phyloP scores from a whole-genome alignment of 2,888 invertebrate species.

The Pachycephus smyrnensis region DNA sequence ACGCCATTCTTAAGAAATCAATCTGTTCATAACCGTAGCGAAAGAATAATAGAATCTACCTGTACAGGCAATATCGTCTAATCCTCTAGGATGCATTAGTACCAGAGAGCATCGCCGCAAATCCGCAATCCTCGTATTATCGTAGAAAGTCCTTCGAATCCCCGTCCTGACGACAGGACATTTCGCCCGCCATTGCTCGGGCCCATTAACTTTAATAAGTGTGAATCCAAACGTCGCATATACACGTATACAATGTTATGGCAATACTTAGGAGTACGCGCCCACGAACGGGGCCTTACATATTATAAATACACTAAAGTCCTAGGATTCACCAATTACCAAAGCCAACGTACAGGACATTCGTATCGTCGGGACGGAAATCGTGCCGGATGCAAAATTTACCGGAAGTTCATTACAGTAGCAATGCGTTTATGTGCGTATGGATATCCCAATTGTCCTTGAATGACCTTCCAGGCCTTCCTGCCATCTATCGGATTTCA shows the following conservation, averaged over 20 bases:
- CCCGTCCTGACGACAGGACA: not conserved
- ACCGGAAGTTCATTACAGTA: not conserved
- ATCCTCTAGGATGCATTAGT: constrained; percentile 8
- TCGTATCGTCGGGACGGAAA: not conserved
- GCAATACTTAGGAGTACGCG: constrained; percentile 48
- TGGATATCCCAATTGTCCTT: not conserved
- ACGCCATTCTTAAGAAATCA: not conserved
- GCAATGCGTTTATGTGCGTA: not conserved
- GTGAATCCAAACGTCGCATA: constrained; percentile 55
- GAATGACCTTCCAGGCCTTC: not conserved
- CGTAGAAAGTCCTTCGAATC: not conserved
- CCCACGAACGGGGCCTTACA: constrained; percentile 20
- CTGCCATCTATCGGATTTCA: not conserved
- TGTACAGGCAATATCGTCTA: not conserved
- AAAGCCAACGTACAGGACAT: constrained; percentile 51
- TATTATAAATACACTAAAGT: constrained; percentile 51
- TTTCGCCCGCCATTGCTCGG: not conserved
- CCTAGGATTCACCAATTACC: constrained; percentile 61
- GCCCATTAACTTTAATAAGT: constrained; percentile 63
- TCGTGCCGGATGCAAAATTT: not conserved
- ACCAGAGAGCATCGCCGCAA: constrained; percentile 17
- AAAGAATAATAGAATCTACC: not conserved
- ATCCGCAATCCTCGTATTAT: not conserved
- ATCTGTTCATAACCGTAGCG: not conserved
- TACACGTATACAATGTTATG: constrained; percentile 52